Base-by-base conservation (phyloP, 1,140 invertebrate genomes). In the Hylaeus volcanicus region DNA sequence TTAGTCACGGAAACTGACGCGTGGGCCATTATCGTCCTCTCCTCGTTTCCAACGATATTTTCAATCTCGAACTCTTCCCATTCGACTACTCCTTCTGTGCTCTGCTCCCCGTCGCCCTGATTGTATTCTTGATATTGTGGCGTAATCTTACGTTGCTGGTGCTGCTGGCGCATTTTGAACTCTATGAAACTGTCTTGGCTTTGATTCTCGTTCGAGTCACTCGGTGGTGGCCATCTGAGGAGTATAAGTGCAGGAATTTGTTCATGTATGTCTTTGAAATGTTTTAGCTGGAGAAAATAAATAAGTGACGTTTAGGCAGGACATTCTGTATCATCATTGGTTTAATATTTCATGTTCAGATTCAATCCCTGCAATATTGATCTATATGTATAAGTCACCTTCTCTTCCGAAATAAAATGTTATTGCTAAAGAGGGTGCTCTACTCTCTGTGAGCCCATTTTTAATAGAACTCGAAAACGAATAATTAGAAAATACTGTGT, bases 151-250 rank as follows among this genome's bases (percentile, higher is more conserved):
- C 97, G 87, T 37, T 93, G 94, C 89, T 97, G 96, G 0, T 95
- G 93, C 82, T 96, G 95, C 88, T 98, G 97, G 41, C 97, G 95
- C 95, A 98, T 94, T 93, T 98, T 98, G 86, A 98, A 98, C 88
- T 98, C 97, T 58, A 97, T 96, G 86, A 98, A 98, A 83, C 96
- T 96, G 8, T 95, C 95, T 71, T 96, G 95, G 65, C 93, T 93
- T 84, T 94, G 94, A 11, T 93, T 86, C 72, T 93, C 96, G 3
- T 92, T 94, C 1, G 96, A 96, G 64, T 97, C 97, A 88, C 97
- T 96, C 2, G 97, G 97, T 26, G 98, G 98, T 48, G 98, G 98
- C 98, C 98, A 99, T 72, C 98, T 94, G 39, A 69, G n/a, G 1
- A 43, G 5, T 5, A 56, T 45, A 1, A 2, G 4, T 56, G 15